Evolutionary conservation across 2,888 invertebrate species (phyloP), one percentile per base, ranked within the genome.

Genomic region (Coenonympha glycerion): DNA sequence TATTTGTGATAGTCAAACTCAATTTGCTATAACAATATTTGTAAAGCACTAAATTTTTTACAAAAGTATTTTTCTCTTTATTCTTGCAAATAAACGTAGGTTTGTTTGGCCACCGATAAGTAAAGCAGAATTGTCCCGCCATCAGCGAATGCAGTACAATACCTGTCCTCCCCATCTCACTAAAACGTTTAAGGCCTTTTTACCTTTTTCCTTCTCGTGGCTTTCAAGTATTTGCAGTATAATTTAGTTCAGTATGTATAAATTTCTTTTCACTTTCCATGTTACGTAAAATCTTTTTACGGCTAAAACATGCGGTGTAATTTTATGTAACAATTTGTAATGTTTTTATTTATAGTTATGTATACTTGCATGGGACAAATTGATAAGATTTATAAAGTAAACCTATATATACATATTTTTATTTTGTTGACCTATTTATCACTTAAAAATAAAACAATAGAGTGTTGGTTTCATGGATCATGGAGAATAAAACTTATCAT

Each of bases 101-200:
- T 22, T 13, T 15, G 15, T 39, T 39, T 8, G 8, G 22, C 4
- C 22, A 22, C 37, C 22, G 22, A 22, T 24, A 15, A 13, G 22
- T 15, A 15, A 2, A 19, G 34, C 34, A 19, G n/a, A 22, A 41
- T 34, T 28, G 19, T 11, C 16, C 28, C 28, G 41, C 41, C 18
- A 41, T 41, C 18, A 18, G 8, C n/a, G 28, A 28, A 28, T 28
- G n/a, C 15, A 26, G 8, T 19, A 41, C 41, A 41, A 41, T 30
- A 5, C 11, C 18, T 41, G 18, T 41, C 41, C 11, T 28, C 13
- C 11, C 28, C 41, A 41, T 41, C 18, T 30, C 41, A 41, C 28
- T 30, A 28, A 41, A 41, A 30, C 41, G 28, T 41, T 41, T 30
- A 30, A 18, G 41, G 11, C 41, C 28, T 19, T 30, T 41, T 8